A percentile compares a stretch with the other conserved stretches of the same genome.
These are phyloP conservation scores for Caerostris darwini DNA, from an alignment of 1,140 invertebrate species.

Conservation along the genomic window DNA sequence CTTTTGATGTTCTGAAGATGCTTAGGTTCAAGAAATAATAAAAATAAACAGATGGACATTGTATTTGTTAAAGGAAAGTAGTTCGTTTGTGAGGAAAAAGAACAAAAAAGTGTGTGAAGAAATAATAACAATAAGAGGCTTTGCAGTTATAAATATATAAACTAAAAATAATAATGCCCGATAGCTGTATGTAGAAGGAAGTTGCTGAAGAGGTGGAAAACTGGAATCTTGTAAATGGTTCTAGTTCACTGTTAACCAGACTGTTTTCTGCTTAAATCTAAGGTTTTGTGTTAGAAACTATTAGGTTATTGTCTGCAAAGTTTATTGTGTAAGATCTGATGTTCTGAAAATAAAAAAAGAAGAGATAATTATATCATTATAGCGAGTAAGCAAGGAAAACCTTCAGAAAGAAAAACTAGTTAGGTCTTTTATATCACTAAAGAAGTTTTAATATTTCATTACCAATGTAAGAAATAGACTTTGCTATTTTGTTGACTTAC, in stretches of 20 bases:
- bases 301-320: background rate
- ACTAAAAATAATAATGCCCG: constrained; percentile 1
- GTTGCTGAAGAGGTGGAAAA: background rate
- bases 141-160: background rate
- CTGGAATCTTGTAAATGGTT: constrained; percentile 1
- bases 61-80: background rate
- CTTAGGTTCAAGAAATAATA: too few relatives aligned
- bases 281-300: background rate
- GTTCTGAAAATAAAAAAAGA: too few relatives aligned
- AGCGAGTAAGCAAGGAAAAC: too few relatives aligned
- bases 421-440: too few relatives aligned
- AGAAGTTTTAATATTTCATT: too few relatives aligned
- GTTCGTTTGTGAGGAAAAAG: background rate
- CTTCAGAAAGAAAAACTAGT: too few relatives aligned
- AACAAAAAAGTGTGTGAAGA: background rate
- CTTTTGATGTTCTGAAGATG: background rate
- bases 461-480: too few relatives aligned
- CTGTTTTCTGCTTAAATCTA: background rate
- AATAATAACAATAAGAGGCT: background rate
- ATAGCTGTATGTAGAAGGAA: background rate
- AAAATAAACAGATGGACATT: background rate
- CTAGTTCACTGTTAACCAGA: background rate
- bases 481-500: too few relatives aligned
- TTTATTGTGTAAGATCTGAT: too few relatives aligned
- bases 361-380: too few relatives aligned